These are phyloP conservation scores for Cichladusa arquata DNA, from an alignment of 2,113 vertebrate species.

Conservation along the genomic window DNA sequence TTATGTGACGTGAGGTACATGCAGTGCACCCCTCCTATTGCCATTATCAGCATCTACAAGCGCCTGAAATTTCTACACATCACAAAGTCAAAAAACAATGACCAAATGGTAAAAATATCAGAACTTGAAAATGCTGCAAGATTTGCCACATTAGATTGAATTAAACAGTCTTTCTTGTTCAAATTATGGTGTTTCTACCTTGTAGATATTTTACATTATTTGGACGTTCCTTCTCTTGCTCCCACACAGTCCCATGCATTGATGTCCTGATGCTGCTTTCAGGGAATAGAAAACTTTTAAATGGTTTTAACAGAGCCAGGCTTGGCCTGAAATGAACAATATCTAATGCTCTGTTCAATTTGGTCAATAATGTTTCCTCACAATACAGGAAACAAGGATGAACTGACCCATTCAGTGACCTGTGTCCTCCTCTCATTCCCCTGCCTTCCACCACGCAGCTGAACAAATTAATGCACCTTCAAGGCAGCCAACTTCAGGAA, in stretches of 20 bases:
- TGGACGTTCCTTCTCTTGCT: background rate
- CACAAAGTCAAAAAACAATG: background rate
- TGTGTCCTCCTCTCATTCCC: background rate
- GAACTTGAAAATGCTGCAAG: background rate
- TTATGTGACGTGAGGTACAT: fast-evolving
- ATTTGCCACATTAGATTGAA: background rate
- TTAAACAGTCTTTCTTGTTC: background rate
- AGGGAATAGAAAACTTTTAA: background rate
- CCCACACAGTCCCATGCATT: background rate
- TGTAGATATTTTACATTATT: background rate
- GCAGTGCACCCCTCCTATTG: background rate
- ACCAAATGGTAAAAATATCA: background rate
- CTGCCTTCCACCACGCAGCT: background rate
- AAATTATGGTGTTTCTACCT: background rate
- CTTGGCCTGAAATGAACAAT: background rate
- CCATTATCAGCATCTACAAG: background rate
- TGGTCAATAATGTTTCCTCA: background rate
- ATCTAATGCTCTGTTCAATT: background rate
- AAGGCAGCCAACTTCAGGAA: constrained; percentile 6
- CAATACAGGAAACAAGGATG: background rate
- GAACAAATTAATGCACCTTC: background rate
- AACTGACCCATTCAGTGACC: background rate
- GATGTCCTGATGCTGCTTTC: background rate
- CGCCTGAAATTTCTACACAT: fast-evolving
- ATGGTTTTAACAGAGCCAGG: background rate